Evolutionary conservation across 2,888 invertebrate genomes (phyloP).

Genomic region (Elmis aenea): DNA sequence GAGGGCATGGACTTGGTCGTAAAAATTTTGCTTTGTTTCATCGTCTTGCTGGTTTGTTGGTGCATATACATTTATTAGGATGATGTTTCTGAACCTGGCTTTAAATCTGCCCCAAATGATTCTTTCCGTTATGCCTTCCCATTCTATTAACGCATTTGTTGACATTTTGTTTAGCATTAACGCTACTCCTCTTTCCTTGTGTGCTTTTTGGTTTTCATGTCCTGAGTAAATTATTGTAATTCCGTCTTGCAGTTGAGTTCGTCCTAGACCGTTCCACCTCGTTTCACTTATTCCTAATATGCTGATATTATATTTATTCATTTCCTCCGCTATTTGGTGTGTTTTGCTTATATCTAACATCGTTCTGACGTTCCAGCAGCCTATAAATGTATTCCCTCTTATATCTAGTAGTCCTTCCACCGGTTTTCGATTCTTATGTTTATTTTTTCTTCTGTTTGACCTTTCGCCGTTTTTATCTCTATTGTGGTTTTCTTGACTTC

Average conservation of each 20-base stretch:
- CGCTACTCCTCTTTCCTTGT: conserved; percentile 4
- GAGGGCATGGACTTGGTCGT: neutral
- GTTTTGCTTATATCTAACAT: neutral
- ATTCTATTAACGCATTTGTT: neutral
- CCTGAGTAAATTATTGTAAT: conserved; percentile 4
- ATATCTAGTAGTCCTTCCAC: no score
- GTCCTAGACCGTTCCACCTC: conserved; percentile 2
- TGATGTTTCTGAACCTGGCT: conserved; percentile 1
- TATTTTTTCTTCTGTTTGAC: no score
- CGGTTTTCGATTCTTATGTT: no score
- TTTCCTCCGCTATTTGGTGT: conserved; percentile 2
- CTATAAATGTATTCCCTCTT: no score
- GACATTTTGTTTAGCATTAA: conserved; percentile 2
- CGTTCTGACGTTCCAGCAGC: conserved; percentile 1
- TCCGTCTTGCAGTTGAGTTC: neutral
- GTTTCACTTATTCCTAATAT: no score
- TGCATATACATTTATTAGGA: conserved; percentile 3
- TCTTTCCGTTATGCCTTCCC: conserved; percentile 3
- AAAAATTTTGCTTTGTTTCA: conserved; percentile 1
- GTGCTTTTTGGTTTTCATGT: neutral
- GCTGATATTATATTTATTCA: conserved; percentile 1
- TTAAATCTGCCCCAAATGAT: conserved; percentile 5
- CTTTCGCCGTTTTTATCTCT: no score
- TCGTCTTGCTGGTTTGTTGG: conserved; percentile 4
- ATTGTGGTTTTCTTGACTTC: no score